Conservation (phyloP, 1,140 invertebrate genomes). For the Nephila pilipes region DNA sequence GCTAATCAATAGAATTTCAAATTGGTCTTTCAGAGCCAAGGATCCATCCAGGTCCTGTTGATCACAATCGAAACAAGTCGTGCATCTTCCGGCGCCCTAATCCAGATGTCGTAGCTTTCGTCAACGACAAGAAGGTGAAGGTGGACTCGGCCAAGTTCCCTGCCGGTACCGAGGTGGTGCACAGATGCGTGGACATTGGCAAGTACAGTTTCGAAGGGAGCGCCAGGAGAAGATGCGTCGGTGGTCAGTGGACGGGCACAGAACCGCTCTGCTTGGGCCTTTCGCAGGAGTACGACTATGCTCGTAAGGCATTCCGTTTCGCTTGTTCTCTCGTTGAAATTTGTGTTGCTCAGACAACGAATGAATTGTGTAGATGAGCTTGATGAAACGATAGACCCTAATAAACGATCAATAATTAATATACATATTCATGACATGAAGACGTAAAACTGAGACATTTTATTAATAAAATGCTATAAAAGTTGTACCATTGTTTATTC, state of each 20-base stretch:
- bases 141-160: constrained; percentile 87
- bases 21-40: constrained; percentile 11
- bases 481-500: too few relatives aligned
- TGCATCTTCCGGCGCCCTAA: constrained; percentile 90
- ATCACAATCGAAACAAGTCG: constrained; percentile 84
- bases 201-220: constrained; percentile 85
- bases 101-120: constrained; percentile 89
- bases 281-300: constrained; percentile 92
- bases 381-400: too few relatives aligned
- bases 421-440: too few relatives aligned
- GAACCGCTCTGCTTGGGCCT: constrained; percentile 89
- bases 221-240: constrained; percentile 86
- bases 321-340: neutral
- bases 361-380: too few relatives aligned
- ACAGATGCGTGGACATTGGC: constrained; percentile 89
- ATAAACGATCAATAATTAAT: too few relatives aligned
- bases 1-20: too few relatives aligned
- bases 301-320: constrained; percentile 83
- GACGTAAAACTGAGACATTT: too few relatives aligned
- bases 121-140: constrained; percentile 88
- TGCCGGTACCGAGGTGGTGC: constrained; percentile 86
- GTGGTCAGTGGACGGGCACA: constrained; percentile 89
- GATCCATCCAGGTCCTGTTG: constrained; percentile 20
- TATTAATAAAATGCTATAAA: too few relatives aligned
- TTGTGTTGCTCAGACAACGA: too few relatives aligned